Conservation (phyloP, 2,797 vertebrate genomes). For the Halcyon chelicuti region DNA sequence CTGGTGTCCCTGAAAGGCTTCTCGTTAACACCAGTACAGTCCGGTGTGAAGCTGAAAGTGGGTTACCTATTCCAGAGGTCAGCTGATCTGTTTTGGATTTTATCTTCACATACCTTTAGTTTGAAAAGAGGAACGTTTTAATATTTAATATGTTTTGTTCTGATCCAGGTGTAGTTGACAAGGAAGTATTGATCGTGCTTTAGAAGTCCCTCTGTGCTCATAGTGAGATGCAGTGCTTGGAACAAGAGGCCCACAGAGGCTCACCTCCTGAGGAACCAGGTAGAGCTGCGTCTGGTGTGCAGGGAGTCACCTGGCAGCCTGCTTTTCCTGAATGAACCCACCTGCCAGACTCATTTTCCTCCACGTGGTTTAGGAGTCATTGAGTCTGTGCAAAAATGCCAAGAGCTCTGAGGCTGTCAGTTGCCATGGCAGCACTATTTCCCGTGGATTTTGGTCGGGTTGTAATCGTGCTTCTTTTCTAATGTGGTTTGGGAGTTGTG, state of each 20-base stretch:
- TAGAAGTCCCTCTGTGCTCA: neutral
- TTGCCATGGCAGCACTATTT: slow-evolving; percentile 27
- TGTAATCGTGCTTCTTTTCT: neutral
- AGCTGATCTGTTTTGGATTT: neutral
- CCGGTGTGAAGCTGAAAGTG: rapidly evolving
- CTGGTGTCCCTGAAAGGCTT: neutral
- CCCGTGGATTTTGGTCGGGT: neutral
- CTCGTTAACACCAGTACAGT: rapidly evolving
- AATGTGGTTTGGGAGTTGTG: neutral
- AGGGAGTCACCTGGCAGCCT: neutral
- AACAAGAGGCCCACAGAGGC: neutral
- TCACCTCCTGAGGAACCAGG: neutral
- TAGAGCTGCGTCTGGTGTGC: neutral
- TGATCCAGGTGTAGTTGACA: neutral
- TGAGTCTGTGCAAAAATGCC: slow-evolving; percentile 6
- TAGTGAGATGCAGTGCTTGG: neutral
- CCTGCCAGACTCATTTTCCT: neutral
- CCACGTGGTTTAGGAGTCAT: neutral
- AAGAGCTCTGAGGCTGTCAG: slow-evolving; percentile 35
- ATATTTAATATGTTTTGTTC: neutral
- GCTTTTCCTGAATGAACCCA: neutral
- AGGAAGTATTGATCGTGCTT: neutral
- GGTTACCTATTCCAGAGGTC: neutral
- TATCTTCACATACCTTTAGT: neutral
- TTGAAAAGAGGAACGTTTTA: neutral